These are phyloP conservation scores for Zygothrica quintamaculata DNA, from an alignment of 2,888 invertebrate genomes.

Conservation along the genomic window DNA sequence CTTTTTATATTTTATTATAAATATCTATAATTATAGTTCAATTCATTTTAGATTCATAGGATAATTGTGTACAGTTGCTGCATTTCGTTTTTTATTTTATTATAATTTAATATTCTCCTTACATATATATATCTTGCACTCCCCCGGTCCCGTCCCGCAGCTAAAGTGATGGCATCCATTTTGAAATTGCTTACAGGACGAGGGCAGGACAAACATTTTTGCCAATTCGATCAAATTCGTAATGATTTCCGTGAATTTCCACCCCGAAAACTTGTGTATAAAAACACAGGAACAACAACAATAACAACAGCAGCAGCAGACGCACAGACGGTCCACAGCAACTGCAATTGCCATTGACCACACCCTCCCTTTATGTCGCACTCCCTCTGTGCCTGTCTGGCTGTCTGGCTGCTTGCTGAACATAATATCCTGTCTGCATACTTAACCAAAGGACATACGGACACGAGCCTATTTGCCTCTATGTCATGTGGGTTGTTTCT, in stretches of 20 bases:
- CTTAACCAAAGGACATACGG: slow-evolving; percentile 19
- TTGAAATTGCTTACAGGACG: slow-evolving; percentile 24
- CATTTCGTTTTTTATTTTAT: background rate
- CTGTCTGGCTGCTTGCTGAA: slow-evolving; percentile 5
- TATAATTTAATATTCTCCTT: no score
- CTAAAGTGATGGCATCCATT: slow-evolving; percentile 46
- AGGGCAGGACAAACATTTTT: slow-evolving; percentile 11
- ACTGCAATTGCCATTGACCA: slow-evolving; percentile 60
- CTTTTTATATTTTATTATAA: no score
- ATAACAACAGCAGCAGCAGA: no score
- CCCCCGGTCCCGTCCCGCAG: slow-evolving; percentile 3
- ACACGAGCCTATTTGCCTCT: slow-evolving; percentile 48
- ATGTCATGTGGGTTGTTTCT: slow-evolving; percentile 58
- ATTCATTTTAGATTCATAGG: no score
- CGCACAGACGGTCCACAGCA: slow-evolving; percentile 8
- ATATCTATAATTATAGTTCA: no score
- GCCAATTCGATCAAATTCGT: slow-evolving; percentile 47
- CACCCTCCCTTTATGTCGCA: slow-evolving; percentile 50
- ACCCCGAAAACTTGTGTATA: slow-evolving; percentile 44
- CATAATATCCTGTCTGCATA: slow-evolving; percentile 10
- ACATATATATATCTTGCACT: background rate
- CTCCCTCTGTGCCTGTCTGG: background rate
- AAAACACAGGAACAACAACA: no score
- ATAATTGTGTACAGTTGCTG: no score
- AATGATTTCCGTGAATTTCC: slow-evolving; percentile 47